Conservation (phyloP, 2,113 vertebrate species). For the Lagopus muta region DNA sequence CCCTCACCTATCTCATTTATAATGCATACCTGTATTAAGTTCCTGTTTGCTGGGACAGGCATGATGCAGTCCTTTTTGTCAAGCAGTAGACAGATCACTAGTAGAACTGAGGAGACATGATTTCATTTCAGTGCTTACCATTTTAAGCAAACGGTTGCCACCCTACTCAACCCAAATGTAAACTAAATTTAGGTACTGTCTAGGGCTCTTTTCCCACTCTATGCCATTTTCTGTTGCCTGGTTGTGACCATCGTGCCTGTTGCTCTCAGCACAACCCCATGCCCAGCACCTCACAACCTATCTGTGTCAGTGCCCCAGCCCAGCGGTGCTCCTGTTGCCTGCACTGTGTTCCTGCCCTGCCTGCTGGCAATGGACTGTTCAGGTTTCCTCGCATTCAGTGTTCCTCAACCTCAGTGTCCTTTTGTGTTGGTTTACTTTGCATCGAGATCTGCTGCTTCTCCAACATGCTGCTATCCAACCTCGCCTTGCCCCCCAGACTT, state of each 20-base stretch:
- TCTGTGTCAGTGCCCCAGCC: neutral
- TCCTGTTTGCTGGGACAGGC: neutral
- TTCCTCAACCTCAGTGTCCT: accelerated
- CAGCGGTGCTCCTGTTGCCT: neutral
- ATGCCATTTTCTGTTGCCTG: accelerated
- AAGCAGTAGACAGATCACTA: neutral
- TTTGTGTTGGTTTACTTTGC: neutral
- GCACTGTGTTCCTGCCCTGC: neutral
- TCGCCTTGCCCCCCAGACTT: neutral
- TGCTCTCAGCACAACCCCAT: neutral
- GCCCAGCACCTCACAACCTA: neutral
- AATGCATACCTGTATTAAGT: neutral
- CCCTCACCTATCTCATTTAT: neutral
- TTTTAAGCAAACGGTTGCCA: neutral
- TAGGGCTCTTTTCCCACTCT: neutral
- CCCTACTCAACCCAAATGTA: neutral
- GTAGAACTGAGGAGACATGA: neutral
- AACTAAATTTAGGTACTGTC: neutral
- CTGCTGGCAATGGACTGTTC: neutral
- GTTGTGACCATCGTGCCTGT: accelerated
- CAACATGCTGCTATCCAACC: neutral
- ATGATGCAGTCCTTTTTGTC: neutral
- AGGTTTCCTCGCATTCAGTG: neutral
- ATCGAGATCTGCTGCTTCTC: neutral
- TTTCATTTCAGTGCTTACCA: neutral